These are phyloP conservation scores for Bovichtus variegatus DNA, from an alignment of 2,797 vertebrate species.

Conservation along the genomic window DNA sequence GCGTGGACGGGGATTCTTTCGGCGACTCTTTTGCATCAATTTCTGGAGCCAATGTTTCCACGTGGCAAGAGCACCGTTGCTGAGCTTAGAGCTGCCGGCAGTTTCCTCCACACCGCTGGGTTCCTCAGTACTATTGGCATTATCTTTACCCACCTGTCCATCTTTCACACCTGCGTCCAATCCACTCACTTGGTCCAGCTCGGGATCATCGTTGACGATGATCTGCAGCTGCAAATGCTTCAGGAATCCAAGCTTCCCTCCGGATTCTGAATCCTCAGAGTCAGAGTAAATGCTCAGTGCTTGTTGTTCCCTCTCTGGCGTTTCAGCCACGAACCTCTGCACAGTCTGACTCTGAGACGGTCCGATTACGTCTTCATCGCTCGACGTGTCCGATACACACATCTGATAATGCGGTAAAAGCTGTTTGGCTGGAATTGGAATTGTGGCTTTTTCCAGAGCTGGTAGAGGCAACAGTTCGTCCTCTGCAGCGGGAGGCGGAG, in stretches of 20 bases:
- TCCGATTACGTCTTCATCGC: not conserved
- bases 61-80: constrained; percentile 1
- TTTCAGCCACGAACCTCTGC: constrained; percentile 35
- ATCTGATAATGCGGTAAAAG: not conserved
- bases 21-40: constrained; percentile 24
- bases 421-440: not conserved
- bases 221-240: constrained; percentile 32
- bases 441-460: not conserved
- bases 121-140: not conserved
- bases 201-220: constrained; percentile 32
- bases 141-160: not conserved
- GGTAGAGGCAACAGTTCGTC: not conserved
- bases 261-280: constrained; percentile 25
- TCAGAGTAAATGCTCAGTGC: fast-evolving
- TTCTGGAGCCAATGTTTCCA: constrained; percentile 83
- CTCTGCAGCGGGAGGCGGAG: not conserved
- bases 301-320: constrained; percentile 11
- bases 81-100: not conserved
- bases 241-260: not conserved
- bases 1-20: not conserved
- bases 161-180: not conserved
- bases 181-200: not conserved
- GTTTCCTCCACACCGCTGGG: fast-evolving
- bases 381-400: fast-evolving
- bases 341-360: constrained; percentile 15